Percentiles rank a stretch among this genome's conserved stretches.
These are phyloP conservation scores for Monomorium pharaonis DNA, from an alignment of 1,140 invertebrate species.

Conservation along the genomic window DNA sequence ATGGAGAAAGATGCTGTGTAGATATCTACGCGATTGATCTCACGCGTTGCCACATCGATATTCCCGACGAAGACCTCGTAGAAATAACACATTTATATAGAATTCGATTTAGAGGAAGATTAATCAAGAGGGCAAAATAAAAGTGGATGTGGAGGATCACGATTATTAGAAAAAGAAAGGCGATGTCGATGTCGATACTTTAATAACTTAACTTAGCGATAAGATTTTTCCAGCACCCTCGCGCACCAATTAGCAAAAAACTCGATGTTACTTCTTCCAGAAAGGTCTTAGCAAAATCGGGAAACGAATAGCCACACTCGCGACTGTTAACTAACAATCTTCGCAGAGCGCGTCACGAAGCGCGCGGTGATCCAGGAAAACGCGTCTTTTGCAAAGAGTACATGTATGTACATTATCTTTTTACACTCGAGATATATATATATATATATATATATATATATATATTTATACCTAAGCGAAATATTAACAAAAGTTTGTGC, in stretches of 20 bases:
- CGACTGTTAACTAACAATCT: conserved; percentile 60
- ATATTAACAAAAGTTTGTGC: conserved; percentile 59
- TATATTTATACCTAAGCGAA: conserved; percentile 72
- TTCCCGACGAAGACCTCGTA: conserved; percentile 11
- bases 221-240: conserved; percentile 68
- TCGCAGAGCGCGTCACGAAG: conserved; percentile 56
- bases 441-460: conserved; percentile 73
- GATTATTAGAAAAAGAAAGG: conserved; percentile 19
- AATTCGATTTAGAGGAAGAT: conserved; percentile 3
- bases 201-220: conserved; percentile 58
- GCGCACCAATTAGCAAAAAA: conserved; percentile 59
- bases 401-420: conserved; percentile 75
- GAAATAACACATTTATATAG: conserved; percentile 30
- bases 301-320: conserved; percentile 14
- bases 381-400: conserved; percentile 71
- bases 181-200: conserved; percentile 59
- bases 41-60: background rate
- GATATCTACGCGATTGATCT: conserved; percentile 4
- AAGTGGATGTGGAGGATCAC: background rate
- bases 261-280: conserved; percentile 70
- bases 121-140: background rate
- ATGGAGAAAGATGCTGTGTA: background rate
- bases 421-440: conserved; percentile 76
- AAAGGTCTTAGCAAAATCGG: conserved; percentile 26
- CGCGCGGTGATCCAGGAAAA: conserved; percentile 44